Evolutionary conservation across 23 tunicate species (phyloP).

Genomic region (Halocynthia aurantium): DNA sequence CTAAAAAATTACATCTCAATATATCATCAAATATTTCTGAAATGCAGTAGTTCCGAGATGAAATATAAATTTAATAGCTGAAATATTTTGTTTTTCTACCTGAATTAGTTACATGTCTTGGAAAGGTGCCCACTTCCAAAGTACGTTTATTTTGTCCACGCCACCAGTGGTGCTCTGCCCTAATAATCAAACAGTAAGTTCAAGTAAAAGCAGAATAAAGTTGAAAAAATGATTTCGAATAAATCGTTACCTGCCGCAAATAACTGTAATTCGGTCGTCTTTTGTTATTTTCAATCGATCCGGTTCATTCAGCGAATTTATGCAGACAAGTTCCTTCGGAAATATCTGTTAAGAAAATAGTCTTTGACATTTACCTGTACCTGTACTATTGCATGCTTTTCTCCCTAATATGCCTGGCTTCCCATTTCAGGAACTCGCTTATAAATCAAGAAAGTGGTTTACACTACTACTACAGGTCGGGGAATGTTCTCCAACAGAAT

Average conservation of each 20-base stretch:
- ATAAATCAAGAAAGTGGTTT: too few species aligned
- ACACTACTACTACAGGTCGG: too few species aligned
- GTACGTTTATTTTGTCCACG: constrained; percentile 88
- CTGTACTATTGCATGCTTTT: too few species aligned
- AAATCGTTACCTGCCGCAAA: constrained; percentile 53
- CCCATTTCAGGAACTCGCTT: too few species aligned
- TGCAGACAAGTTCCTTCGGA: constrained; percentile 54
- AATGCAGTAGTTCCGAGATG: background rate
- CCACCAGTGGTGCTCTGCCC: constrained; percentile 95
- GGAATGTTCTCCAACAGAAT: too few species aligned
- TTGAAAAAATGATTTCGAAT: background rate
- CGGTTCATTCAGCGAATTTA: constrained; percentile 21
- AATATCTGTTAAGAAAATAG: constrained; percentile 33
- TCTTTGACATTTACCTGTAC: background rate
- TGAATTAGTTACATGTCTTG: constrained; percentile 32
- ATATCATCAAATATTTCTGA: too few species aligned
- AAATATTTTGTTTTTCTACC: constrained; percentile 1
- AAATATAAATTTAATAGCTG: background rate
- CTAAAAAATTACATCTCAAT: too few species aligned
- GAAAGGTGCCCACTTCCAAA: constrained; percentile 69
- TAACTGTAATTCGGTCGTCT: constrained; percentile 74
- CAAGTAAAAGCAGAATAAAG: background rate
- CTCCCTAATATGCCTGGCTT: too few species aligned
- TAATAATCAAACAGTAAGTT: constrained; percentile 8
- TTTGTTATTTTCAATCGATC: constrained; percentile 52